These are phyloP conservation scores for Meiosimyza decipiens DNA, from an alignment of 2,888 invertebrate species.

Conservation along the genomic window DNA sequence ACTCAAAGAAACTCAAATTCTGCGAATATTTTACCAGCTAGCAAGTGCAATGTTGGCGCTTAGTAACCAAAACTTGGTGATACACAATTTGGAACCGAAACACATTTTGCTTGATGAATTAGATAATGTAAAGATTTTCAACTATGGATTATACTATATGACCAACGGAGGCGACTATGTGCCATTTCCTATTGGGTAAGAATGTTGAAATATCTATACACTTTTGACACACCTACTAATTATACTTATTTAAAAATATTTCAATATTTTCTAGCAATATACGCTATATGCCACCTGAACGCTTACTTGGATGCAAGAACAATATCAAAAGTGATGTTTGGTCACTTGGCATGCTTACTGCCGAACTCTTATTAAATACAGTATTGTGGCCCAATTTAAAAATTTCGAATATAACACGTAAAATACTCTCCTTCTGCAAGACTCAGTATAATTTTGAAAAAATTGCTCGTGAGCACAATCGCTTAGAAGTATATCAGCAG, in stretches of 20 bases:
- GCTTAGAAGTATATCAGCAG: constrained; percentile 61
- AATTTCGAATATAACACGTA: constrained; percentile 77
- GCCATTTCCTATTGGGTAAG: constrained; percentile 87
- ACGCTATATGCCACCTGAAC: constrained; percentile 85
- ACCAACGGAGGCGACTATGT: constrained; percentile 88
- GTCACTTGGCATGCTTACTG: constrained; percentile 91
- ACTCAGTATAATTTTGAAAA: constrained; percentile 71
- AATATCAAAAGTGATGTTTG: constrained; percentile 90
- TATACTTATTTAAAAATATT: constrained; percentile 35
- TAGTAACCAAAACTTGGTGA: constrained; percentile 78
- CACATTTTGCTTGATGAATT: constrained; percentile 82
- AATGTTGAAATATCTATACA: background rate
- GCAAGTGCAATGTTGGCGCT: constrained; percentile 79
- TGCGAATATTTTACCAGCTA: constrained; percentile 79
- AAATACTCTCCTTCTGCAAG: constrained; percentile 73
- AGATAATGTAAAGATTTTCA: constrained; percentile 84
- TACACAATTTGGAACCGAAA: constrained; percentile 83
- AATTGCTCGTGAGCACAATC: constrained; percentile 83
- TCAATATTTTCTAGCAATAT: constrained; percentile 71
- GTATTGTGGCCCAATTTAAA: constrained; percentile 80
- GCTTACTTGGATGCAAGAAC: constrained; percentile 74
- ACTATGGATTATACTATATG: constrained; percentile 94
- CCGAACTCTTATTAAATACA: constrained; percentile 80
- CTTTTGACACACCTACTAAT: background rate
- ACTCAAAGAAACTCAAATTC: constrained; percentile 66